These are phyloP conservation scores for Chascanopsetta lugubris DNA, from an alignment of 2,113 vertebrate genomes.

Conservation along the genomic window DNA sequence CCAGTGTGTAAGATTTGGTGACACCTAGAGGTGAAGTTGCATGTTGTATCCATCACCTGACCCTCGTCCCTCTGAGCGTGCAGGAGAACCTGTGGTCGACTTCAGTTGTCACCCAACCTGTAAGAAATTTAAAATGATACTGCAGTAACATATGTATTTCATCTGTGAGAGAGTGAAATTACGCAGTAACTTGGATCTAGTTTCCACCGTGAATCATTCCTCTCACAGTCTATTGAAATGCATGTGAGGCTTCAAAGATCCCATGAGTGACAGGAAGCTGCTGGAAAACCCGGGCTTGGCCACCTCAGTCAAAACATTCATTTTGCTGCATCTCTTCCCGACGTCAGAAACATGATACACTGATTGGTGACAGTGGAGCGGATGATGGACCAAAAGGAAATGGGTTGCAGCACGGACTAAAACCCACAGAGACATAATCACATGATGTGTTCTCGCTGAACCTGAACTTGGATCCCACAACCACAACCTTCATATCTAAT, in stretches of 20 bases:
- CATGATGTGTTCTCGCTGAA: conserved; percentile 5
- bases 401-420: conserved; percentile 31
- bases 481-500: conserved; percentile 41
- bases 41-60: too few species aligned
- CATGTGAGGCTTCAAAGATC: conserved; percentile 38
- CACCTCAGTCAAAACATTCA: conserved; percentile 11
- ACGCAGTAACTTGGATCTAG: conserved; percentile 37
- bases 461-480: conserved; percentile 39
- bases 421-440: conserved; percentile 35
- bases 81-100: too few species aligned
- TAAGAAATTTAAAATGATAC: conserved; percentile 28
- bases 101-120: too few species aligned
- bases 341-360: conserved; percentile 21
- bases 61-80: too few species aligned
- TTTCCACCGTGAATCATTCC: conserved; percentile 28
- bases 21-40: too few species aligned
- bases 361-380: conserved; percentile 17
- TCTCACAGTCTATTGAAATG: conserved; percentile 37
- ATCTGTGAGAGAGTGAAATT: conserved; percentile 57
- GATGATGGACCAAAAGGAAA: conserved; percentile 45
- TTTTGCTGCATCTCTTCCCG: conserved; percentile 4
- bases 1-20: too few species aligned
- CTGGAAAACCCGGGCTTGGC: conserved; percentile 20
- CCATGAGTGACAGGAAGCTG: conserved; percentile 13
- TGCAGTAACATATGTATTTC: conserved; percentile 31